These are phyloP conservation scores for Lophochroa leadbeateri DNA, from an alignment of 2,113 vertebrate genomes.

Conservation along the genomic window DNA sequence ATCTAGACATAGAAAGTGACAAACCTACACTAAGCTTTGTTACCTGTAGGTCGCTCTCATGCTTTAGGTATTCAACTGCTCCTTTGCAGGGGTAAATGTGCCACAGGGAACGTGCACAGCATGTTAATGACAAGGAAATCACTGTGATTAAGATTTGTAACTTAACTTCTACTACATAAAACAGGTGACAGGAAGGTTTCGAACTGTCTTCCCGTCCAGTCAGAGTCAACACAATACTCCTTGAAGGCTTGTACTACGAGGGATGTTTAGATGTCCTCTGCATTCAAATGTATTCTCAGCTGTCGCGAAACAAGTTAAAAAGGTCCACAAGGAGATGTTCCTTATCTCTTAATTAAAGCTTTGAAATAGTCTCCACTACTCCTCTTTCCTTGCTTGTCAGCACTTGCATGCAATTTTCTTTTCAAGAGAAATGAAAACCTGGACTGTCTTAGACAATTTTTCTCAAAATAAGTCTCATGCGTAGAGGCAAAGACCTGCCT, in stretches of 20 bases:
- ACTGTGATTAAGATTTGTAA: neutral
- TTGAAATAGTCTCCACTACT: neutral
- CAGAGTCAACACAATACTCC: neutral
- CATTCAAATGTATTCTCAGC: neutral
- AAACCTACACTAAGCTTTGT: neutral
- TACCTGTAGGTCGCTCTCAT: neutral
- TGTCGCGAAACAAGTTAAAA: neutral
- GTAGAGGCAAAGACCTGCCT: neutral
- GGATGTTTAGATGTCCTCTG: neutral
- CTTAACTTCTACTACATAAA: neutral
- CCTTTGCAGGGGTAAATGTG: neutral
- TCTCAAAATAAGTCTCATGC: fast-evolving
- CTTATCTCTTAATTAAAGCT: neutral
- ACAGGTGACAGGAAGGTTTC: neutral
- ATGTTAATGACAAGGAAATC: neutral
- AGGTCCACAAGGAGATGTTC: neutral
- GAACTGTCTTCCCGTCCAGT: neutral
- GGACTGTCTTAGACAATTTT: neutral
- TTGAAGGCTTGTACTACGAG: neutral
- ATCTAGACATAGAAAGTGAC: neutral
- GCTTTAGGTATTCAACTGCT: neutral
- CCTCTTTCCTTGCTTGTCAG: neutral
- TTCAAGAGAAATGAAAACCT: neutral
- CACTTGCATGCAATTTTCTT: neutral
- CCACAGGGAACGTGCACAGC: neutral